Evolutionary conservation across 2,888 invertebrate species (phyloP).

Genomic region (Apodemia mormo): DNA sequence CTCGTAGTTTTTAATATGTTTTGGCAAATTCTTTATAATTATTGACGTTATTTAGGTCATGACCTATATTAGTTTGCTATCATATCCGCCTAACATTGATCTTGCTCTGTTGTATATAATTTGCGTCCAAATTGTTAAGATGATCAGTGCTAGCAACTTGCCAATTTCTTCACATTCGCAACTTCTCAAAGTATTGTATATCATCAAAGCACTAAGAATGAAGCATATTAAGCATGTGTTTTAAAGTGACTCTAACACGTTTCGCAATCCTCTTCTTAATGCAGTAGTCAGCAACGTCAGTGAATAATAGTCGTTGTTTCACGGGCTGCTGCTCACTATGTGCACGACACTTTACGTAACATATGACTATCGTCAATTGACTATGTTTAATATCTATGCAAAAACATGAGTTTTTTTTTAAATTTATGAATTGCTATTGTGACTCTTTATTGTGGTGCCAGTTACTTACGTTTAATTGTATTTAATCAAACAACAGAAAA

Average conservation of each 20-base stretch:
- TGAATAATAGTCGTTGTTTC: constrained; percentile 57
- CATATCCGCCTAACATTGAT: constrained; percentile 27
- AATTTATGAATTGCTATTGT: background rate
- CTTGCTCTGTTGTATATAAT: constrained; percentile 12
- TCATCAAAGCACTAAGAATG: background rate
- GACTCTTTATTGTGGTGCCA: too few relatives aligned
- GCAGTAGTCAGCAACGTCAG: constrained; percentile 41
- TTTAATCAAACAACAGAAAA: background rate
- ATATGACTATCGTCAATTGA: constrained; percentile 42
- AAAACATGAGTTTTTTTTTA: background rate
- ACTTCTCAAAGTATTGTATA: background rate
- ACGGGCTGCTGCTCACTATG: constrained; percentile 57
- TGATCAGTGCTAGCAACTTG: background rate
- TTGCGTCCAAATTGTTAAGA: constrained; percentile 23
- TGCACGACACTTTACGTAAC: constrained; percentile 61
- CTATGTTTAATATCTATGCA: background rate
- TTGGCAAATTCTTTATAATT: too few relatives aligned
- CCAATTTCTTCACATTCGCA: background rate
- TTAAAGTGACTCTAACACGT: constrained; percentile 18
- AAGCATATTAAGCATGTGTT: constrained; percentile 8
- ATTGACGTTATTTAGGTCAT: too few relatives aligned
- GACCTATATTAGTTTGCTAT: too few relatives aligned
- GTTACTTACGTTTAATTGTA: background rate
- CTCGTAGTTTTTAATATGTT: background rate
- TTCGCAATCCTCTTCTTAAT: constrained; percentile 30